Evolutionary conservation across 2,888 invertebrate genomes (phyloP), one percentile per base, ranked within the genome.

Genomic region (Homarus gammarus): DNA sequence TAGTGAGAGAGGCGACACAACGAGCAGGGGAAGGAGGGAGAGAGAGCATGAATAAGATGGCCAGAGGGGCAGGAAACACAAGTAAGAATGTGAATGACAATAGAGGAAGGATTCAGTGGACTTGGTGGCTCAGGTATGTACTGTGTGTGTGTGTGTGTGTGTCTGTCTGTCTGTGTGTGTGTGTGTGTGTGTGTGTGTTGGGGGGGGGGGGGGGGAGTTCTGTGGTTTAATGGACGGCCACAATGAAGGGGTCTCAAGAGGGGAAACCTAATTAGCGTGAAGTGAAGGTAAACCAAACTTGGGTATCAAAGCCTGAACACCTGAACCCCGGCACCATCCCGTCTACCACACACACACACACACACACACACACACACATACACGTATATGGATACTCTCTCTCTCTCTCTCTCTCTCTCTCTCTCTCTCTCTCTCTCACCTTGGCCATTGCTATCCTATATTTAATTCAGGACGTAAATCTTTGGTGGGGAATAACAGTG

Each of bases 141-240:
- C n/a, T n/a, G 56, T 56, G 56, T 15, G 18, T 10, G 56, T 10
- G 56, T 18, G 22, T 44, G 56, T 56, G 56, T 15, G 2, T 2
- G 56, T 10, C 44, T n/a, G n/a, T n/a, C n/a, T n/a, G n/a, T n/a
- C n/a, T 8, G 12, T 44, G n/a, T n/a, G n/a, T n/a, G n/a, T n/a
- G n/a, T n/a, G n/a, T n/a, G n/a, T n/a, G n/a, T n/a, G n/a, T n/a
- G n/a, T 56, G 56, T 56, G 56, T 22, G 18, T 18, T 18, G 18
- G 56, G 56, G 56, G 44, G 44, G 44, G 44, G 1, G 44, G 44
- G 6, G 44, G 12, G 44, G 12, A 44, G 56, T n/a, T 1, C 18
- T 64, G 27, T 64, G 64, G 64, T n/a, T n/a, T 64, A 64, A 64
- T 64, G 64, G 64, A 64, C 56, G 22, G 27, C 64, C 64, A 64